A percentile compares a stretch with the other conserved stretches of the same genome.
phyloP scores from a whole-genome alignment of 2,888 invertebrate species.

The Phragmatobia fuliginosa region DNA sequence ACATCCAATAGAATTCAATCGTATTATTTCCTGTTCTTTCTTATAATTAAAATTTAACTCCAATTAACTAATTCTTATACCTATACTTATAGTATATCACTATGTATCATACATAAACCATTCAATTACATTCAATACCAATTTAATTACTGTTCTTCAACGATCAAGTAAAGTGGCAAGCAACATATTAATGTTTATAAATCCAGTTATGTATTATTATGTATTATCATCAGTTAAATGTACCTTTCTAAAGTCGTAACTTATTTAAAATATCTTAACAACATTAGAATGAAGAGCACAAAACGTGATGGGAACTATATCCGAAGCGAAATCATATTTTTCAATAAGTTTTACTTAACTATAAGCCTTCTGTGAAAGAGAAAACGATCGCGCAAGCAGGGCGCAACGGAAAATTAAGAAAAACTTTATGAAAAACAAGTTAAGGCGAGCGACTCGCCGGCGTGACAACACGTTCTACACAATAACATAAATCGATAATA shows the following conservation, averaged over 20 bases:
- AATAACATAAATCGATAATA: conserved; percentile 85
- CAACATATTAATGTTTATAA: background rate
- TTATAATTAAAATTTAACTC: conserved; percentile 23
- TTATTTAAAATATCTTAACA: conserved; percentile 45
- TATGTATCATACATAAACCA: conserved; percentile 9
- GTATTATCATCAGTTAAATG: background rate
- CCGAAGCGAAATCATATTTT: conserved; percentile 73
- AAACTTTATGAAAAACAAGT: conserved; percentile 70
- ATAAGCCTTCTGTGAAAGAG: conserved; percentile 74
- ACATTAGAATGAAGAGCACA: conserved; percentile 24
- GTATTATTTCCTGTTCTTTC: background rate
- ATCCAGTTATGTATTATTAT: background rate
- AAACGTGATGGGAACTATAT: conserved; percentile 60
- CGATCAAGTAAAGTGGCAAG: background rate
- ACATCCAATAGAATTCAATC: background rate
- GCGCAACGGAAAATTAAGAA: conserved; percentile 69
- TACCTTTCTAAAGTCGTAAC: conserved; percentile 30
- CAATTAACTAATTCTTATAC: conserved; percentile 20
- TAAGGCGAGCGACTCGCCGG: conserved; percentile 48
- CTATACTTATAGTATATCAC: too few relatives aligned
- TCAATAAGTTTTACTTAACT: conserved; percentile 72
- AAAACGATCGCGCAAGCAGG: conserved; percentile 69
- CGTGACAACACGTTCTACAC: conserved; percentile 71
- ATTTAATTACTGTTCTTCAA: conserved; percentile 33
- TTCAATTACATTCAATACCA: conserved; percentile 25